Evolutionary conservation across 1,140 invertebrate genomes (phyloP), one percentile per base, ranked within the genome.

Genomic region (Papilio helenus): DNA sequence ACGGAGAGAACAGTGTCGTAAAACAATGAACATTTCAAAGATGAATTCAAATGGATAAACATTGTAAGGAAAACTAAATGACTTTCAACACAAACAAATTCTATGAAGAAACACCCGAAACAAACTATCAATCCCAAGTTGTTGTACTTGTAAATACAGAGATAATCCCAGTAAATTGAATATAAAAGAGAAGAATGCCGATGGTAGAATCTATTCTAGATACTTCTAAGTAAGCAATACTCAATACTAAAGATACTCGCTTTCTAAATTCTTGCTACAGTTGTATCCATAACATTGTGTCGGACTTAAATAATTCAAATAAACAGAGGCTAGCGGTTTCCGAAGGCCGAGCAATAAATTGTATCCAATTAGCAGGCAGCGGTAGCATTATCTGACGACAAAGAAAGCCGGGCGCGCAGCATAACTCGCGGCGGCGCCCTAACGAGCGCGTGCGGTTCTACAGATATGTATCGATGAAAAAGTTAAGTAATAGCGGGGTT

Each of bases 301-400:
- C 14, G 18, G 74, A 18, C 26, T 9, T 39, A 76, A 76, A 58
- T 76, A 58, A 23, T 34, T 76, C 49, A 51, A 58, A 79, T 81
- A 79, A 79, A 74, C 80, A 81, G 76, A 79, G 82, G 42, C 68
- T 78, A 83, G 82, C 83, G 83, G 81, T 83, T 79, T 79, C 72
- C 78, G 79, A 79, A 82, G 77, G 80, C 81, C 79, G 84, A 76
- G 83, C 85, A 85, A 91, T 91, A 91, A 92, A 92, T 91, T 86
- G 81, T 84, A 85, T 84, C 89, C 89, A 92, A 92, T 92, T 92
- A 92, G 89, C 87, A 83, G 81, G 82, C 80, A 83, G 81, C 84
- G 80, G 78, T 80, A 82, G 83, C 80, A 84, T 86, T 90, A 89
- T 90, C 87, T 88, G 79, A 73, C 85, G 84, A 87, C 89, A 89